Percentiles rank a stretch among this genome's conserved stretches.
Evolutionary conservation across 53 echinoderm and acorn worm genomes (phyloP).

Genomic region (Apostichopus leukothele): DNA sequence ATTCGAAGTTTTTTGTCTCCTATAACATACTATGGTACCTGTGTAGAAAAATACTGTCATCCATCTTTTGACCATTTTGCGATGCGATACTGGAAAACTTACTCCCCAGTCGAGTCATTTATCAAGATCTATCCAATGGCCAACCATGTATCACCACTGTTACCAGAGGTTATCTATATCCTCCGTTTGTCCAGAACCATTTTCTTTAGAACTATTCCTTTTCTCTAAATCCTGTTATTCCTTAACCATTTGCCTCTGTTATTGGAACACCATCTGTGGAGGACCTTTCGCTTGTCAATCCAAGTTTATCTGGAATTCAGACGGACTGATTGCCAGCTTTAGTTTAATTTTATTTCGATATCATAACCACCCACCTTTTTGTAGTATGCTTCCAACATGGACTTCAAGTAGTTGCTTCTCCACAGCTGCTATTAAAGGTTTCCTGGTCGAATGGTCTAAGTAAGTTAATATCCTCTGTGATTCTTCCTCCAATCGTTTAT

Average conservation of each 20-base stretch:
- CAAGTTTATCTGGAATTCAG: neutral
- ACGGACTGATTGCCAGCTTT: neutral
- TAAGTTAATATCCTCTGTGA: slow-evolving; percentile 90
- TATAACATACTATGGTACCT: no score
- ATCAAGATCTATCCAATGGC: no score
- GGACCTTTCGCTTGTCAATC: no score
- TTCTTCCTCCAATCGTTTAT: slow-evolving; percentile 92
- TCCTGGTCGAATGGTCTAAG: slow-evolving; percentile 91
- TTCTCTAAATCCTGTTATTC: neutral
- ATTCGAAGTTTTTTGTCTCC: no score
- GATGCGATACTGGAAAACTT: no score
- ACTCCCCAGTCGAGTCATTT: no score
- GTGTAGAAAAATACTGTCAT: no score
- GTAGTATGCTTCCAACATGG: slow-evolving; percentile 82
- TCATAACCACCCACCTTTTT: slow-evolving; percentile 70
- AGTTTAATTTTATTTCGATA: neutral
- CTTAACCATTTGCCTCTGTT: neutral
- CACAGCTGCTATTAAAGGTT: slow-evolving; percentile 85
- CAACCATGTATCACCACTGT: no score
- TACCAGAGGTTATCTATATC: no score
- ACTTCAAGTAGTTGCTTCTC: slow-evolving; percentile 96
- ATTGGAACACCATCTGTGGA: no score
- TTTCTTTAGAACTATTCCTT: neutral
- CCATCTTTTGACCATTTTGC: no score
- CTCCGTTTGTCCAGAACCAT: no score